Evolutionary conservation across 2,113 vertebrate species (phyloP).

Genomic region (Caretta caretta): DNA sequence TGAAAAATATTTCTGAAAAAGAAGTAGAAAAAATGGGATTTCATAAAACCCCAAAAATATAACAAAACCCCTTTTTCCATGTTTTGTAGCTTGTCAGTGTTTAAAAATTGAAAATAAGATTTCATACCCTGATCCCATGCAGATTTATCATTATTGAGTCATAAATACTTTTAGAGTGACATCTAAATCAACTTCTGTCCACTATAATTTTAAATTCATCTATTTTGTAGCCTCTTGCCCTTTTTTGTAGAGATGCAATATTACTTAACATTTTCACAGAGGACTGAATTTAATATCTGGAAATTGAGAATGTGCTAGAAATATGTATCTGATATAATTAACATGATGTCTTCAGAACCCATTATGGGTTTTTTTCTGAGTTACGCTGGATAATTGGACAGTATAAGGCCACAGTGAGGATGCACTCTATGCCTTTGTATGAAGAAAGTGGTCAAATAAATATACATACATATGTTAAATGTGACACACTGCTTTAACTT

Average conservation of each 20-base stretch:
- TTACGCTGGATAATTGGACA: conserved; percentile 56
- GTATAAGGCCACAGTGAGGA: neutral
- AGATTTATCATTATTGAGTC: conserved; percentile 37
- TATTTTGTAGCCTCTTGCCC: conserved; percentile 34
- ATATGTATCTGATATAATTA: conserved; percentile 49
- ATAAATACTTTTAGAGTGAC: neutral
- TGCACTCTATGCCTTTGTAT: neutral
- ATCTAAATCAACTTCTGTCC: conserved; percentile 62
- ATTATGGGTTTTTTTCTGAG: conserved; percentile 49
- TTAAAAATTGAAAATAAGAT: neutral
- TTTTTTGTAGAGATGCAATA: conserved; percentile 30
- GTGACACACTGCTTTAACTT: neutral
- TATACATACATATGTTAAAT: neutral
- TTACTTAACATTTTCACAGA: conserved; percentile 57
- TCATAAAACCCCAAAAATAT: neutral
- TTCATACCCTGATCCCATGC: neutral
- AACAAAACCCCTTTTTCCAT: neutral
- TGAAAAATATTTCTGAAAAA: neutral
- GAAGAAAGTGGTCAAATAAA: neutral
- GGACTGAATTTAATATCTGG: conserved; percentile 36
- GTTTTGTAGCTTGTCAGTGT: neutral
- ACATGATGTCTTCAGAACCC: conserved; percentile 25
- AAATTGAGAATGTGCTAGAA: conserved; percentile 10
- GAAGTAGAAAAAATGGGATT: neutral
- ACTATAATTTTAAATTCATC: conserved; percentile 66